Base-by-base conservation (phyloP, 2,797 vertebrate species). In the Todus mexicanus region DNA sequence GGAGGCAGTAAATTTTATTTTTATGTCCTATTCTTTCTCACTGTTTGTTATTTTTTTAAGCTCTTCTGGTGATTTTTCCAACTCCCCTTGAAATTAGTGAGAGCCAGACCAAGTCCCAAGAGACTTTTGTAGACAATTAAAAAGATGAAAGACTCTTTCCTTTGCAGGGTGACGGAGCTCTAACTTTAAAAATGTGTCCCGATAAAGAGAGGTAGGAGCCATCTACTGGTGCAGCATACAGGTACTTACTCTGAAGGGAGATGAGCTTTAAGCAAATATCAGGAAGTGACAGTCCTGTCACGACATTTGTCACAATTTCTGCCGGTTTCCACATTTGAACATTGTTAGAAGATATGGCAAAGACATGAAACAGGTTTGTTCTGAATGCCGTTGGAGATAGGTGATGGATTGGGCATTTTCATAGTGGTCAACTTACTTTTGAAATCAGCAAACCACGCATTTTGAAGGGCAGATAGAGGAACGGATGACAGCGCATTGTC, bases 1-100 rank as follows among this genome's bases (percentile, higher is more conserved):
- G 60, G 43, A 92, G 43, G 89, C 79, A 80, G 68, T 95, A 78
- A 72, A 93, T 96, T 95, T 94, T 86, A 54, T 57, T 94, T 94
- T 95, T 96, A 95, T 89, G 61, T 89, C 79, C 37, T 81, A 48
- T 83, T 89, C 71, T 93, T 93, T 88, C 76, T 84, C 64, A 48
- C 22, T 82, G 66, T 64, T 93, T 80, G 15, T 78, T 95, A 63
- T 87, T 94, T 90, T 83, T 89, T 78, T 71, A 81, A 95, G 60
- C 25, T 93, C 37, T 91, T 50, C 59, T 89, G 57, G 43, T 72
- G 59, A 31, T 89, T 87, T 88, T 83, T 33, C 48, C 59, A 86
- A 4, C 51, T 93, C 75, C 63, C 76, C 29, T 76, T 89, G 74
- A 94, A 85, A 93, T 81, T 81, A 87, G 33, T 37, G 70, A 83